Conservation (phyloP, 2,113 vertebrate genomes). For the Psittacus erithacus region DNA sequence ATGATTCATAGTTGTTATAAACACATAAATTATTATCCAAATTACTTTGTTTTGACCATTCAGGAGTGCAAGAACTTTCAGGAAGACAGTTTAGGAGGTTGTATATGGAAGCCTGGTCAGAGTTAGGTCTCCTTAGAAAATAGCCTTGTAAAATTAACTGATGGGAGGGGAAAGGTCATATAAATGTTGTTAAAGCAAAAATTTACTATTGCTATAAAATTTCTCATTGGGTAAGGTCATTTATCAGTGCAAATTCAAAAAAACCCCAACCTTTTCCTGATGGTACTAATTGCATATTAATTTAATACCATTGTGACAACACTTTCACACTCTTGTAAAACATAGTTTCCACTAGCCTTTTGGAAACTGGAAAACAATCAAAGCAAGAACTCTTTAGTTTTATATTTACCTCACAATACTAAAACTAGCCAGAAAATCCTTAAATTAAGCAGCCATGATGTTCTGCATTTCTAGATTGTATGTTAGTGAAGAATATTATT, state of each 20-base stretch:
- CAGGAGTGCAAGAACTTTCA: background rate
- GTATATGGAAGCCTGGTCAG: background rate
- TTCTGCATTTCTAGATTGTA: background rate
- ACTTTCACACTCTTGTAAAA: background rate
- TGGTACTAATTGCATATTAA: background rate
- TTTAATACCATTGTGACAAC: background rate
- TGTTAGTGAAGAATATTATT: background rate
- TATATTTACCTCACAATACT: background rate
- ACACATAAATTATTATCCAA: background rate
- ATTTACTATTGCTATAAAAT: background rate
- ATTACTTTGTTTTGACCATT: background rate
- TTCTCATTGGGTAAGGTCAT: background rate
- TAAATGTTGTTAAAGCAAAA: background rate
- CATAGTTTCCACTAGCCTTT: background rate
- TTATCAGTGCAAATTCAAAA: background rate
- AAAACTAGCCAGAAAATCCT: background rate
- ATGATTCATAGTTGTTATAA: background rate
- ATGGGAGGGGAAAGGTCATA: background rate
- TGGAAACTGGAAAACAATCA: background rate
- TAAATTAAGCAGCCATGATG: background rate
- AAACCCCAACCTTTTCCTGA: background rate
- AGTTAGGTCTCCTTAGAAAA: background rate
- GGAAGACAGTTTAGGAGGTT: background rate
- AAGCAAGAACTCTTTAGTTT: background rate
- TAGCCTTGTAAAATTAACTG: background rate